Conservation (phyloP, 2,888 invertebrate species). For the Andrena minutula region DNA sequence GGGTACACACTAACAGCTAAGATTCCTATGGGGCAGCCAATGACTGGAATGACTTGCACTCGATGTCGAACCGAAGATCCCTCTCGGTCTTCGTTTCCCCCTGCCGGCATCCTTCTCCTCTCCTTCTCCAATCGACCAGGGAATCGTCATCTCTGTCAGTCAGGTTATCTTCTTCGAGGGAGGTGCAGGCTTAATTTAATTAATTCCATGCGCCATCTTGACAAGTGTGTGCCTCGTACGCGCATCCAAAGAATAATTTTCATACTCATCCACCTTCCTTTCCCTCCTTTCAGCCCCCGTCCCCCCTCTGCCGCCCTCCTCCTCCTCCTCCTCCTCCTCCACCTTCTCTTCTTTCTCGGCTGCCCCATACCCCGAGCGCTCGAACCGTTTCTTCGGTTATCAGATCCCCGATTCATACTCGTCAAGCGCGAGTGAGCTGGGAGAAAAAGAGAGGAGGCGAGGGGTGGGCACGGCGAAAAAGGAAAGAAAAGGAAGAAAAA, state of each 20-base stretch:
- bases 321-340: slow-evolving; percentile 53
- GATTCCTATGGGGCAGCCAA: slow-evolving; percentile 83
- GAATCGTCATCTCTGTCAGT: slow-evolving; percentile 62
- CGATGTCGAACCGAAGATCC: slow-evolving; percentile 82
- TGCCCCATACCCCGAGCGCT: slow-evolving; percentile 56
- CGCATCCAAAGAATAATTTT: slow-evolving; percentile 79
- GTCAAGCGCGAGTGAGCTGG: slow-evolving; percentile 70
- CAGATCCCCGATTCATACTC: slow-evolving; percentile 80
- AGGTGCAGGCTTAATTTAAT: slow-evolving; percentile 83
- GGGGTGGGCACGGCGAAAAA: slow-evolving; percentile 14
- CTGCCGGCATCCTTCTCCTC: slow-evolving; percentile 40
- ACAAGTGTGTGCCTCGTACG: slow-evolving; percentile 80
- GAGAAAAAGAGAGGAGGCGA: slow-evolving; percentile 29
- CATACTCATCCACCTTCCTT: slow-evolving; percentile 77
- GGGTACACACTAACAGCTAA: slow-evolving; percentile 64
- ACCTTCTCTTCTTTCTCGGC: slow-evolving; percentile 49
- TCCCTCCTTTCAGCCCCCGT: slow-evolving; percentile 52
- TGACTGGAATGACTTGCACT: slow-evolving; percentile 84
- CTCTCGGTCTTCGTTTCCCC: slow-evolving; percentile 69
- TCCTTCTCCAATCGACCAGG: slow-evolving; percentile 48
- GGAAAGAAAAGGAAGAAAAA: slow-evolving; percentile 51
- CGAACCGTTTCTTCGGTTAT: slow-evolving; percentile 78
- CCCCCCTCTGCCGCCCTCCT: slow-evolving; percentile 33
- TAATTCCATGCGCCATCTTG: slow-evolving; percentile 83
- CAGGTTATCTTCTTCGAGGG: slow-evolving; percentile 79